These are phyloP conservation scores for Rhodeus uyekii DNA, from an alignment of 2,797 vertebrate genomes.

Conservation along the genomic window DNA sequence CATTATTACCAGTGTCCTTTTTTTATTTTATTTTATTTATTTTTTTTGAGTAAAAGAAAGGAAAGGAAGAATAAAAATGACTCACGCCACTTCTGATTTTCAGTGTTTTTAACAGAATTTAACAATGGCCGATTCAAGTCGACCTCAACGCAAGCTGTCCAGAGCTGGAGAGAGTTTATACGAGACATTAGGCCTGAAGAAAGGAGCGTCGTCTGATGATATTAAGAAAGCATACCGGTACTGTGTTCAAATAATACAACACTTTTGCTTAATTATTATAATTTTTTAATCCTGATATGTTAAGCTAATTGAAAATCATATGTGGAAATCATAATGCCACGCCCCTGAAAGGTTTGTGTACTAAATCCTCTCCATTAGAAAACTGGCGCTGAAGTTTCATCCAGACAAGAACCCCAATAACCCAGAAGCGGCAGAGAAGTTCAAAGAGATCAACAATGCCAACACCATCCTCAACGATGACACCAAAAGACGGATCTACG, in stretches of 20 bases:
- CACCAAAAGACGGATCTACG: constrained; percentile 85
- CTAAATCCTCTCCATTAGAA: constrained; percentile 70
- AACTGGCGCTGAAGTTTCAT: constrained; percentile 87
- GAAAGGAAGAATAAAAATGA: not conserved
- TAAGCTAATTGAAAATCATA: not conserved
- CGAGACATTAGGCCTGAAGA: constrained; percentile 81
- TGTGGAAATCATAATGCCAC: not conserved
- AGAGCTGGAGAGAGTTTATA: constrained; percentile 84
- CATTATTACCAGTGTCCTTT: not conserved
- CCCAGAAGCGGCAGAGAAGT: constrained; percentile 85
- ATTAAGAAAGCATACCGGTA: constrained; percentile 92
- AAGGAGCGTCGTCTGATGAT: constrained; percentile 85
- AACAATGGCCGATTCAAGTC: constrained; percentile 79
- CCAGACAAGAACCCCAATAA: constrained; percentile 96
- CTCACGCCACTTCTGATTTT: not conserved
- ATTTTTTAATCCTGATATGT: not conserved
- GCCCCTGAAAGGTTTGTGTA: not conserved
- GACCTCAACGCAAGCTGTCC: constrained; percentile 81
- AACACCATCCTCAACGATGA: constrained; percentile 86
- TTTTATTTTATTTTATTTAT: not conserved
- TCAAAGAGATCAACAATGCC: constrained; percentile 96
- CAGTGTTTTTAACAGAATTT: constrained; percentile 48
- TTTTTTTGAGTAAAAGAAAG: not conserved
- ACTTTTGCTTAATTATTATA: not conserved
- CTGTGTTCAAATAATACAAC: not conserved